phyloP scores from a whole-genome alignment of 2,797 vertebrate genomes.

The Lutjanus argentimaculatus region DNA sequence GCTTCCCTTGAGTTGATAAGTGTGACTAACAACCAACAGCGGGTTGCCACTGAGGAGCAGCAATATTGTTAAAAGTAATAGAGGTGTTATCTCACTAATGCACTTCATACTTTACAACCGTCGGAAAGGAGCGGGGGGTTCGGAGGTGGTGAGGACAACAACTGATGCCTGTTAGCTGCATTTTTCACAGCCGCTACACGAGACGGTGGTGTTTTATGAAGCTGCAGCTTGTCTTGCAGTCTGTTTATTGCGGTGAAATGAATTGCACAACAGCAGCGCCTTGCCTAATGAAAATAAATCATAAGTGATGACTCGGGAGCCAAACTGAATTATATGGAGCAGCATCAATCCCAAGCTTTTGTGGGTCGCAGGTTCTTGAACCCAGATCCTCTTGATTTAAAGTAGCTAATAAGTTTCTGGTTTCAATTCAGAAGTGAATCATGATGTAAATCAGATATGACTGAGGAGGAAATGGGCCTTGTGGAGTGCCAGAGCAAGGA shows the following conservation, averaged over 20 bases:
- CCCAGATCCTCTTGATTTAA: constrained; percentile 52
- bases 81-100: constrained; percentile 75
- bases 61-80: constrained; percentile 74
- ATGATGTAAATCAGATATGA: constrained; percentile 59
- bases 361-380: constrained; percentile 53
- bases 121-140: neutral
- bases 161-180: constrained; percentile 34
- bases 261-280: constrained; percentile 56
- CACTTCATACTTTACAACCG: constrained; percentile 67
- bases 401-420: constrained; percentile 55
- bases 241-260: constrained; percentile 57
- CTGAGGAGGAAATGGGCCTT: constrained; percentile 51
- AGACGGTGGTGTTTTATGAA: constrained; percentile 52
- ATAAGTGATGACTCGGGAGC: constrained; percentile 51
- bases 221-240: constrained; percentile 25
- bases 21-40: constrained; percentile 74
- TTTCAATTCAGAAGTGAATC: constrained; percentile 44
- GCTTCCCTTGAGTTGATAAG: constrained; percentile 64
- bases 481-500: constrained; percentile 18
- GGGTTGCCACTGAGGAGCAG: constrained; percentile 52
- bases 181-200: constrained; percentile 41
- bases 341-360: constrained; percentile 27
- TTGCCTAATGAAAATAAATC: constrained; percentile 70
- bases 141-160: constrained; percentile 35
- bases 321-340: constrained; percentile 45